These are phyloP conservation scores for Pomacea canaliculata DNA, from an alignment of 2,888 invertebrate genomes.

Conservation along the genomic window DNA sequence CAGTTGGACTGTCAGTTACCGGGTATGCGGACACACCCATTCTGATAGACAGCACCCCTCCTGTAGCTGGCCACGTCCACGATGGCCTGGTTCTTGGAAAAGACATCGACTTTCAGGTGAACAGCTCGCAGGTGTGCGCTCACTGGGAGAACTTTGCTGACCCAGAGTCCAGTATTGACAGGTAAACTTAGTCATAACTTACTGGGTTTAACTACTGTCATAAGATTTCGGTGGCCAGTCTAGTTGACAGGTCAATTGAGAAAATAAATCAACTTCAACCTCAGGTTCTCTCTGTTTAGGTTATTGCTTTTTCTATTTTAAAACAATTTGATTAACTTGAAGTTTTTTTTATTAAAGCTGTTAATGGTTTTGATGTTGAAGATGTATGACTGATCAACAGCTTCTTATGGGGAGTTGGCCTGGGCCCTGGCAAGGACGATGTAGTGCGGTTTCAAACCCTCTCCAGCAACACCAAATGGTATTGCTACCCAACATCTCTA, in stretches of 20 bases:
- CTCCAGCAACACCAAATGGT: constrained; percentile 36
- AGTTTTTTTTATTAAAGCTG: no score
- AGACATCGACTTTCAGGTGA: constrained; percentile 36
- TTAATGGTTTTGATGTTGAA: no score
- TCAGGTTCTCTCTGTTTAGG: no score
- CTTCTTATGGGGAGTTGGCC: constrained; percentile 46
- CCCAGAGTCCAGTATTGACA: constrained; percentile 47
- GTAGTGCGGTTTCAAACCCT: constrained; percentile 39
- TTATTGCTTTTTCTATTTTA: no score
- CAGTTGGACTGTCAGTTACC: constrained; percentile 6
- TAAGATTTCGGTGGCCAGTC: no score
- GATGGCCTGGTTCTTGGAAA: constrained; percentile 44
- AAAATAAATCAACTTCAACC: no score
- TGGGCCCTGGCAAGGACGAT: constrained; percentile 36
- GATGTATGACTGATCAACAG: constrained; percentile 10
- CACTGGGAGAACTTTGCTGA: constrained; percentile 51
- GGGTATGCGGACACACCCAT: not conserved
- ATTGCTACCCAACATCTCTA: constrained; percentile 34
- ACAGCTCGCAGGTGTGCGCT: constrained; percentile 39
- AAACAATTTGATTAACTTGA: no score
- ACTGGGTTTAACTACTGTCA: no score
- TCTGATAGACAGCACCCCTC: constrained; percentile 44
- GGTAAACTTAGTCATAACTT: not conserved
- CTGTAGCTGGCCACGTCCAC: constrained; percentile 41
- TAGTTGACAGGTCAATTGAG: no score